phyloP scores from a whole-genome alignment of 2,113 vertebrate genomes.

The Thermophis baileyi region DNA sequence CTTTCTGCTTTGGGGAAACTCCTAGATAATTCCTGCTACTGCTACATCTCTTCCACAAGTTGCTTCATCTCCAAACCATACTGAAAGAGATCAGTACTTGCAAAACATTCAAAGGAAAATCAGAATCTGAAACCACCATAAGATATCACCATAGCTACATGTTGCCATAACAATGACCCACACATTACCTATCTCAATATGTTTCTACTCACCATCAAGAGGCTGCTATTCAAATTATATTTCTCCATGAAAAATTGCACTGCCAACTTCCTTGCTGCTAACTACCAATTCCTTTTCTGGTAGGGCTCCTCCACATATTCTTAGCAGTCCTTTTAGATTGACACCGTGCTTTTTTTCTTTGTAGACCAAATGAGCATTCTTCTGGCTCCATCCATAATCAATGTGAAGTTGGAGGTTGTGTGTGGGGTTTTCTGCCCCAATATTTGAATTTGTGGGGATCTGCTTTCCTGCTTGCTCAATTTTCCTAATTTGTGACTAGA shows the following conservation, averaged over 20 bases:
- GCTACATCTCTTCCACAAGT: neutral
- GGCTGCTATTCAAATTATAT: neutral
- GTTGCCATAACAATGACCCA: neutral
- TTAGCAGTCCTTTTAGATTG: neutral
- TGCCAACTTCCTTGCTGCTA: neutral
- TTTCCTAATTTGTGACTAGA: neutral
- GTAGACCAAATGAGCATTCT: neutral
- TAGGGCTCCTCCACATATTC: neutral
- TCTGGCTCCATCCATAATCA: neutral
- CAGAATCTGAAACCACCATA: neutral
- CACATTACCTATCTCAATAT: neutral
- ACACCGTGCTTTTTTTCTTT: neutral
- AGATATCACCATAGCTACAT: neutral
- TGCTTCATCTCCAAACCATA: neutral
- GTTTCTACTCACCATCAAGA: neutral
- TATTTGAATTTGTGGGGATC: neutral
- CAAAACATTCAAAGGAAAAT: neutral
- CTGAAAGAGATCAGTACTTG: neutral
- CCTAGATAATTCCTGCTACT: neutral
- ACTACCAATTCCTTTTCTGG: neutral
- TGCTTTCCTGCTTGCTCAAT: neutral
- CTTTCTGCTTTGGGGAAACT: neutral
- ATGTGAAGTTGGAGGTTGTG: neutral
- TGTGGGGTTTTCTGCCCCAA: fast-evolving
- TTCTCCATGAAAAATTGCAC: neutral